Evolutionary conservation across 1,140 invertebrate genomes (phyloP).

Genomic region (Sinella curviseta): DNA sequence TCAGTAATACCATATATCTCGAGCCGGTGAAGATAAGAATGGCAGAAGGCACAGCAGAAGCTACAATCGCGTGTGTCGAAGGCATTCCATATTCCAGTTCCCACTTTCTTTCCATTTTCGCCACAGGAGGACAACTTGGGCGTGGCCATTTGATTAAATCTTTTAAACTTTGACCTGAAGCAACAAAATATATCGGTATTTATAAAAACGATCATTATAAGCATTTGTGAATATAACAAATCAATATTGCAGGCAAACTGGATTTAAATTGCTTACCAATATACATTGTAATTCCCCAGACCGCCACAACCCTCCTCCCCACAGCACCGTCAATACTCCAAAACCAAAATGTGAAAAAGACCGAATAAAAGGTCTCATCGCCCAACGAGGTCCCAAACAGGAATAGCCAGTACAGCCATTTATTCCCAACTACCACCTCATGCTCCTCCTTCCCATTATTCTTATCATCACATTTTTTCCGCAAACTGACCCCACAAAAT

Average conservation of each 20-base stretch:
- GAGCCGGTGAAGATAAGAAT: slow-evolving; percentile 75
- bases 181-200: too few species aligned
- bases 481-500: slow-evolving; percentile 64
- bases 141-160: slow-evolving; percentile 82
- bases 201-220: slow-evolving; percentile 40
- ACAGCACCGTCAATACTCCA: slow-evolving; percentile 88
- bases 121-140: slow-evolving; percentile 76
- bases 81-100: slow-evolving; percentile 77
- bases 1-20: slow-evolving; percentile 70
- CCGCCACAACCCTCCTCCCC: slow-evolving; percentile 72
- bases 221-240: background rate
- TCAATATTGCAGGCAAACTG: background rate
- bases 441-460: slow-evolving; percentile 35
- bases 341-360: slow-evolving; percentile 86
- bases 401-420: slow-evolving; percentile 81
- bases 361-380: slow-evolving; percentile 84
- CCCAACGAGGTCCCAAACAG: slow-evolving; percentile 78
- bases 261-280: slow-evolving; percentile 61
- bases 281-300: slow-evolving; percentile 84
- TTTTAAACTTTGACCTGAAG: slow-evolving; percentile 78
- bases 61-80: slow-evolving; percentile 82
- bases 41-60: slow-evolving; percentile 80
- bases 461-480: background rate
- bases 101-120: slow-evolving; percentile 81
- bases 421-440: slow-evolving; percentile 67